Conservation (phyloP, 2,113 vertebrate genomes). For the Isurus oxyrinchus region DNA sequence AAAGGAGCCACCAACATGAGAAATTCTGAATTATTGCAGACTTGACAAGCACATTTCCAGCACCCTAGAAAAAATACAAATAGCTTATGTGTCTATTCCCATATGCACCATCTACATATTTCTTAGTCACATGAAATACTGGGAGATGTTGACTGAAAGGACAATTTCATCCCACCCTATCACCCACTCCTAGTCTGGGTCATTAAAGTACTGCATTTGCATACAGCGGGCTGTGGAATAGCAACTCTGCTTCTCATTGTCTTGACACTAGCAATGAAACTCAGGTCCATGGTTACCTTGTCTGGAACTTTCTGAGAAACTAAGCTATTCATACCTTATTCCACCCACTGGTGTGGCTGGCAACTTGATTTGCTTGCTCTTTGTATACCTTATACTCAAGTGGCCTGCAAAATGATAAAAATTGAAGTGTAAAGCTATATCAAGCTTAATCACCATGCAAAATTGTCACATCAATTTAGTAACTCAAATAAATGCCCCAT, state of each 20-base stretch:
- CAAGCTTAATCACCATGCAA: constrained; percentile 39
- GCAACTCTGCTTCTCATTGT: not conserved
- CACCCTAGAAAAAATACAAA: not conserved
- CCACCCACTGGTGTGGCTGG: constrained; percentile 72
- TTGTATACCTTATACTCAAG: constrained; percentile 75
- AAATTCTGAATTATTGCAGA: not conserved
- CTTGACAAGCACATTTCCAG: not conserved
- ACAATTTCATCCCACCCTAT: not conserved
- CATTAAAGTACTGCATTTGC: not conserved
- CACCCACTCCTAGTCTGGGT: not conserved
- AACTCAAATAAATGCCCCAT: not conserved
- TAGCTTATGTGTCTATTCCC: not conserved
- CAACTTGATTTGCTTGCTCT: constrained; percentile 58
- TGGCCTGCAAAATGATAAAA: constrained; percentile 58
- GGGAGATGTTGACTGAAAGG: not conserved
- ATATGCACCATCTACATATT: not conserved
- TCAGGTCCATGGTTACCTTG: not conserved
- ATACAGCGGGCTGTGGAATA: not conserved
- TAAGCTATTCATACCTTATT: constrained; percentile 64
- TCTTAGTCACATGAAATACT: not conserved
- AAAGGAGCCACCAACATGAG: not conserved
- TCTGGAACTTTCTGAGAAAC: not conserved
- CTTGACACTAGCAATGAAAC: not conserved
- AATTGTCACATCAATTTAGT: not conserved
- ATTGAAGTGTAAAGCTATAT: constrained; percentile 43